A percentile compares a stretch with the other conserved stretches of the same genome.
These are phyloP conservation scores for Hippotragus niger DNA, from an alignment of 2,113 vertebrate genomes.

Conservation along the genomic window DNA sequence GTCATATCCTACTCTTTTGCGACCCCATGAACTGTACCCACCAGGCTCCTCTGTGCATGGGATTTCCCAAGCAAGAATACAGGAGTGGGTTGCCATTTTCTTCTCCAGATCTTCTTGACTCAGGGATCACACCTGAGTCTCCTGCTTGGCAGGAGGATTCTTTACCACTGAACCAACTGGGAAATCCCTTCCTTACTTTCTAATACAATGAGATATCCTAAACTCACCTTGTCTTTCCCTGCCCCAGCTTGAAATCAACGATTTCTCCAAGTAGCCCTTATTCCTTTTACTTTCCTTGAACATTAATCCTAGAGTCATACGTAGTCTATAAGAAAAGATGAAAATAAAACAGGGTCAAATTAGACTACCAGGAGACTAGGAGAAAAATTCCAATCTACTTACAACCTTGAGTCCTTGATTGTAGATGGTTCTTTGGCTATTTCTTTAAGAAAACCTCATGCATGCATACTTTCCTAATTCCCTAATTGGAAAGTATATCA, in stretches of 20 bases:
- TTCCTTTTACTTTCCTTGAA: not conserved
- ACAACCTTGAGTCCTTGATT: not conserved
- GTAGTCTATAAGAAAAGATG: not conserved
- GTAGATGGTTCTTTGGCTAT: not conserved
- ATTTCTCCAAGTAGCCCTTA: not conserved
- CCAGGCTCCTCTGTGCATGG: not conserved
- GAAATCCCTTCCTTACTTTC: not conserved
- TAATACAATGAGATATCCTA: not conserved
- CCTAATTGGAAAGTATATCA: not conserved
- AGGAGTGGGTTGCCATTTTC: not conserved
- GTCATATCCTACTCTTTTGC: not conserved
- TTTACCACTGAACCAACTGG: not conserved
- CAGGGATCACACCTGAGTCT: not conserved
- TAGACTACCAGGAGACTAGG: not conserved
- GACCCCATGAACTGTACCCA: not conserved
- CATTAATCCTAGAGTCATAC: not conserved
- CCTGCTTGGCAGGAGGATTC: not conserved
- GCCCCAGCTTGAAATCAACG: not conserved
- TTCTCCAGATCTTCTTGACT: not conserved
- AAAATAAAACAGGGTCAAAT: not conserved
- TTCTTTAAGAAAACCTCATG: constrained; percentile 17
- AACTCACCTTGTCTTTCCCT: not conserved
- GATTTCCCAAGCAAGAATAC: not conserved
- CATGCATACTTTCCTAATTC: not conserved
- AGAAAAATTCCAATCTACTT: not conserved